Evolutionary conservation across 2,797 vertebrate species (phyloP).

Genomic region (Falco cherrug): DNA sequence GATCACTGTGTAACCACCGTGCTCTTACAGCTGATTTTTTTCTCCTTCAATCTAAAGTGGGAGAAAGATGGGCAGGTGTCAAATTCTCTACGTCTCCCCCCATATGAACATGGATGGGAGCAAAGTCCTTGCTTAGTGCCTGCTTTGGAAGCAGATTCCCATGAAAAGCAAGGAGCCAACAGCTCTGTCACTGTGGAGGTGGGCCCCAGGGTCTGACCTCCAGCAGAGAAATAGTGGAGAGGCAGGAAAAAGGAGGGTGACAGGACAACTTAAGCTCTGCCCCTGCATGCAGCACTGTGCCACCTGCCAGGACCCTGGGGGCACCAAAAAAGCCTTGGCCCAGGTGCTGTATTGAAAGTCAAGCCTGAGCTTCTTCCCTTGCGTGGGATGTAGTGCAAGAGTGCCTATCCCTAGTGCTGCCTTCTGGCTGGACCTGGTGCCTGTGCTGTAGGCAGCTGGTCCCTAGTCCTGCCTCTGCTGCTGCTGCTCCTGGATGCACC

Average conservation of each 20-base stretch:
- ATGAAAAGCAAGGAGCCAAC: neutral
- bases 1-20: neutral
- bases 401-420: fast-evolving
- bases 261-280: neutral
- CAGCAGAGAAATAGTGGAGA: neutral
- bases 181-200: neutral
- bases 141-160: neutral
- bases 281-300: neutral
- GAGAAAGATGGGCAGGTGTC: neutral
- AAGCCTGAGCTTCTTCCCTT: fast-evolving
- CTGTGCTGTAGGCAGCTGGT: neutral
- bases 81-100: neutral
- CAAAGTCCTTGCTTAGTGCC: neutral
- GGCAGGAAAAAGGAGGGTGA: neutral
- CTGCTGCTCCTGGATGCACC: neutral
- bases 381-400: fast-evolving
- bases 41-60: neutral
- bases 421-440: neutral
- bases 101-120: neutral
- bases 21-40: neutral
- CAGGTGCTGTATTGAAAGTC: neutral
- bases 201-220: neutral
- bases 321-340: neutral
- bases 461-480: neutral
- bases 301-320: neutral